Conservation (phyloP, 2,888 invertebrate species). For the Ephialtes manifestator region DNA sequence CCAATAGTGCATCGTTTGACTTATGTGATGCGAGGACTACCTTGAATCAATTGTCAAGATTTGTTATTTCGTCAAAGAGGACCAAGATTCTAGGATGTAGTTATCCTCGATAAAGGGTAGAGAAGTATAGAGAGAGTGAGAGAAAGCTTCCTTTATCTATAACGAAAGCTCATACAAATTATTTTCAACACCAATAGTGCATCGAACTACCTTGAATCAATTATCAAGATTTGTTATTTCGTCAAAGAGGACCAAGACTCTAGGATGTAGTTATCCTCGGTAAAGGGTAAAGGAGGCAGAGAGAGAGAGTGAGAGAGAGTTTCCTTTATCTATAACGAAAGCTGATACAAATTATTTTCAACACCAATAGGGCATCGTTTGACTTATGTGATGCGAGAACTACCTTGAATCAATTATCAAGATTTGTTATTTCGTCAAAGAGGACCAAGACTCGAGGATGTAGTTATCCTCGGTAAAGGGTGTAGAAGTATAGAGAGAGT, state of each 20-base stretch:
- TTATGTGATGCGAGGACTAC: background rate
- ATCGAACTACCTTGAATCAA: background rate
- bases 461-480: background rate
- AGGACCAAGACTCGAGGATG: background rate
- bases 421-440: constrained; percentile 1
- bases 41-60: background rate
- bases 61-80: background rate
- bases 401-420: background rate
- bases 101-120: background rate
- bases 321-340: no score
- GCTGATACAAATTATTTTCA: no score
- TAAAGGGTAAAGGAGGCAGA: background rate
- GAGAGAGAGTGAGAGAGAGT: constrained; percentile 49
- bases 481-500: background rate
- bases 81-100: background rate
- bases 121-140: constrained; percentile 17
- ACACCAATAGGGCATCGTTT: no score
- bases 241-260: background rate
- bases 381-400: background rate
- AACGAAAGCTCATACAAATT: no score
- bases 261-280: background rate
- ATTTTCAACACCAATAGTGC: no score
- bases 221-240: background rate
- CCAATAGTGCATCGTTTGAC: no score
- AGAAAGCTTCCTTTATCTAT: no score